Evolutionary conservation across 2,113 vertebrate genomes (phyloP).

Genomic region (Megaptera novaeangliae): DNA sequence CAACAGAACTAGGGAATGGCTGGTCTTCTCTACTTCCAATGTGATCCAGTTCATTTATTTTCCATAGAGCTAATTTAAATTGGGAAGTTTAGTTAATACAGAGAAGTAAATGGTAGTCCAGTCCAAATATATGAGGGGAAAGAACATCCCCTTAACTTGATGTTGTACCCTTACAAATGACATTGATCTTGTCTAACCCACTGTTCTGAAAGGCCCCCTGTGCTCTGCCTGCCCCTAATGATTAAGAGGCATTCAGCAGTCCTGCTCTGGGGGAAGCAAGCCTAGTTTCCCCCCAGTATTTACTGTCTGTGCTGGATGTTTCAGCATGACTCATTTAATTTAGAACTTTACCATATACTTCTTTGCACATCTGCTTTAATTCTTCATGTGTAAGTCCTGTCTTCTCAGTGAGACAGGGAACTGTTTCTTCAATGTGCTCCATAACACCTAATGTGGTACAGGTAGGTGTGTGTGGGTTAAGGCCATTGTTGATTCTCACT

Average conservation of each 20-base stretch:
- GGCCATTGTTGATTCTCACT: not conserved
- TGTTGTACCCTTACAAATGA: not conserved
- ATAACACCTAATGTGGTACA: not conserved
- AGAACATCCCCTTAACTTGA: not conserved
- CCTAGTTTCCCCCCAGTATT: not conserved
- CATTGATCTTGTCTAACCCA: not conserved
- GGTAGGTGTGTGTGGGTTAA: not conserved
- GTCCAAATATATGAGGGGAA: not conserved
- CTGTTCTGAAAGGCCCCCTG: not conserved
- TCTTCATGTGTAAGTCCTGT: not conserved
- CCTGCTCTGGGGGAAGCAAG: not conserved
- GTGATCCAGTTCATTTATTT: not conserved
- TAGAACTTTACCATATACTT: not conserved
- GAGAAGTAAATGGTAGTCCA: not conserved
- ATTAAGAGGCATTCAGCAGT: too few species aligned
- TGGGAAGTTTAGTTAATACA: not conserved
- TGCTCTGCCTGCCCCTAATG: not conserved
- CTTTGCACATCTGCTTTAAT: not conserved
- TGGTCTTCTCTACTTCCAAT: not conserved
- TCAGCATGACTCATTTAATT: not conserved
- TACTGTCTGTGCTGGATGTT: not conserved
- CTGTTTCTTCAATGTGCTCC: not conserved
- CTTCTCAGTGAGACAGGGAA: not conserved
- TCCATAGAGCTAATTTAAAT: not conserved
- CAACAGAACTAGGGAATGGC: not conserved